Conservation (phyloP, 2,113 vertebrate species). For the Polypterus bichir region DNA sequence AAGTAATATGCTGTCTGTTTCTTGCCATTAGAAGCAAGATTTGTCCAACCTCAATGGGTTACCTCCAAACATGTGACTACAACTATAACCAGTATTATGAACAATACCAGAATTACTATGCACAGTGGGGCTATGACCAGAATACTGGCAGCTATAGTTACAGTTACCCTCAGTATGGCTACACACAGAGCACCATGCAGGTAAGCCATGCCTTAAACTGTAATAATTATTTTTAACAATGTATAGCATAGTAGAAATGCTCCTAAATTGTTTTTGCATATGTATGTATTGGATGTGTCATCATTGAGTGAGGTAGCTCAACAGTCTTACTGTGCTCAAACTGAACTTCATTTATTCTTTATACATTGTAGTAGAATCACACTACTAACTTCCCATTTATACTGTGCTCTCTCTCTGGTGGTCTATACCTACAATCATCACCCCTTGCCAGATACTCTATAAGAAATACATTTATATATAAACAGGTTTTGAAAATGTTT, state of each 20-base stretch:
- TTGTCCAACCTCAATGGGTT: constrained; percentile 24
- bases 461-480: no score
- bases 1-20: background rate
- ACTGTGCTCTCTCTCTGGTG: no score
- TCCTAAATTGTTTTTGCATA: no score
- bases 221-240: background rate
- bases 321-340: no score
- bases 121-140: constrained; percentile 81
- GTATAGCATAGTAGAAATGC: background rate
- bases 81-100: constrained; percentile 51
- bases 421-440: no score
- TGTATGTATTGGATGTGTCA: no score
- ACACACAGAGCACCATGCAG: constrained; percentile 66
- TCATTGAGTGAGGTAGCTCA: no score
- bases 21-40: constrained; percentile 34
- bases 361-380: no score
- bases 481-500: no score
- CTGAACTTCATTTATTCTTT: no score
- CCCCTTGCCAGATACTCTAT: no score
- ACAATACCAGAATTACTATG: constrained; percentile 67
- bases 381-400: no score
- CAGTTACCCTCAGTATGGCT: constrained; percentile 73
- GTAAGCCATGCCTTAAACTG: constrained; percentile 32
- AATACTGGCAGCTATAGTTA: constrained; percentile 68
- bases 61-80: constrained; percentile 61